Evolutionary conservation across 2,113 vertebrate genomes (phyloP).

Genomic region (Brachionichthys hirsutus): DNA sequence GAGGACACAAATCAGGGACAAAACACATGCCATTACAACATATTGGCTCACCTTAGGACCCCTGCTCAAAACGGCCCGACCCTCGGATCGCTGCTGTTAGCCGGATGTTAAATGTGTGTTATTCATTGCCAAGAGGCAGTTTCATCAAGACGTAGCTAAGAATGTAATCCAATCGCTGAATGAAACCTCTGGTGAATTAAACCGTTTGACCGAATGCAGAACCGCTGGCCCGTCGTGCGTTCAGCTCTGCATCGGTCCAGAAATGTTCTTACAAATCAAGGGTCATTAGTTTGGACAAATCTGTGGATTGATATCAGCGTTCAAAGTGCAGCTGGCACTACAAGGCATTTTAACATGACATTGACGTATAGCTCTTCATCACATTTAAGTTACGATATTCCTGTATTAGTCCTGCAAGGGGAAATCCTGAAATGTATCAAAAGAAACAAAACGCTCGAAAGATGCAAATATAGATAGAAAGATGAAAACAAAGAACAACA

Average conservation of each 20-base stretch:
- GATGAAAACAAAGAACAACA: no score
- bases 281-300: constrained; percentile 39
- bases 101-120: constrained; percentile 8
- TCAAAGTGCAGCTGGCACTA: no score
- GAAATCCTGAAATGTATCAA: no score
- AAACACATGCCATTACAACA: constrained; percentile 45
- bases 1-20: constrained; percentile 46
- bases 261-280: constrained; percentile 28
- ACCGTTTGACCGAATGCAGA: constrained; percentile 50
- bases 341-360: no score
- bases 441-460: neutral
- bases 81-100: constrained; percentile 33
- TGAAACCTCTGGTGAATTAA: constrained; percentile 36
- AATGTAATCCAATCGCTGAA: constrained; percentile 37
- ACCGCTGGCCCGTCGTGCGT: constrained; percentile 22
- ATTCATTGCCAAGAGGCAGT: neutral
- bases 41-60: constrained; percentile 43
- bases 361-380: neutral
- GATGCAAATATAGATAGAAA: constrained; percentile 1
- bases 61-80: constrained; percentile 55
- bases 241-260: constrained; percentile 33
- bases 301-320: neutral
- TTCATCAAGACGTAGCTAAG: constrained; percentile 26
- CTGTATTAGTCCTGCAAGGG: no score
- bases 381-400: no score